These are phyloP conservation scores for Eudasyphora cyanicolor DNA, from an alignment of 2,888 invertebrate species.

Conservation along the genomic window DNA sequence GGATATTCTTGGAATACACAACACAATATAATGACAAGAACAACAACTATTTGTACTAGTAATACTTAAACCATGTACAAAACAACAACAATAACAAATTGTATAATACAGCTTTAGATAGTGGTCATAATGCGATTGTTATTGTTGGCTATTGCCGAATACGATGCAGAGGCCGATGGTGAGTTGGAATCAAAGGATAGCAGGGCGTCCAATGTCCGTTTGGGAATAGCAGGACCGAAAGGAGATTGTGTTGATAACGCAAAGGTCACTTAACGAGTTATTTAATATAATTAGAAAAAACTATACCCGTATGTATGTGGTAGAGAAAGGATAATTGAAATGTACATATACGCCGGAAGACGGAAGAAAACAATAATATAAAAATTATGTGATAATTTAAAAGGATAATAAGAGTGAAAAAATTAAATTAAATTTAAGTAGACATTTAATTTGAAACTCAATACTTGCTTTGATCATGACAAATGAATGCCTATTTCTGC, in stretches of 20 bases:
- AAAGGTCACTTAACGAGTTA: constrained; percentile 59
- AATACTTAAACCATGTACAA: not conserved
- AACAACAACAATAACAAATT: constrained; percentile 39
- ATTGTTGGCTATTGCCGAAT: not conserved
- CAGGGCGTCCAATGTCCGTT: constrained; percentile 28
- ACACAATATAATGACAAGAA: not conserved
- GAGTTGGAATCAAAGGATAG: not conserved
- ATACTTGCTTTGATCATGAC: too few species aligned
- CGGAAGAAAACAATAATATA: not conserved
- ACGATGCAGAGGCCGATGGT: not conserved
- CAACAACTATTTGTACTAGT: constrained; percentile 1
- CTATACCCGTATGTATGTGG: too few species aligned
- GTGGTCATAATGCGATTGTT: constrained; percentile 44
- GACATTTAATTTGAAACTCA: not conserved
- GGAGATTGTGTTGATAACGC: constrained; percentile 50
- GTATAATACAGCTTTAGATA: constrained; percentile 48
- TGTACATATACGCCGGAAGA: not conserved
- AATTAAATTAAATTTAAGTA: not conserved
- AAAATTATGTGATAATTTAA: constrained; percentile 17
- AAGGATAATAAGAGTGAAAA: not conserved
- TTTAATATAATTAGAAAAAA: constrained; percentile 59
- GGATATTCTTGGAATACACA: not conserved
- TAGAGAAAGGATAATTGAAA: constrained; percentile 33
- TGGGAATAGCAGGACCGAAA: constrained; percentile 20
- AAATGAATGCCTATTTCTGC: too few species aligned